Base-by-base conservation (phyloP, 2,797 vertebrate genomes). In the Vultur gryphus region DNA sequence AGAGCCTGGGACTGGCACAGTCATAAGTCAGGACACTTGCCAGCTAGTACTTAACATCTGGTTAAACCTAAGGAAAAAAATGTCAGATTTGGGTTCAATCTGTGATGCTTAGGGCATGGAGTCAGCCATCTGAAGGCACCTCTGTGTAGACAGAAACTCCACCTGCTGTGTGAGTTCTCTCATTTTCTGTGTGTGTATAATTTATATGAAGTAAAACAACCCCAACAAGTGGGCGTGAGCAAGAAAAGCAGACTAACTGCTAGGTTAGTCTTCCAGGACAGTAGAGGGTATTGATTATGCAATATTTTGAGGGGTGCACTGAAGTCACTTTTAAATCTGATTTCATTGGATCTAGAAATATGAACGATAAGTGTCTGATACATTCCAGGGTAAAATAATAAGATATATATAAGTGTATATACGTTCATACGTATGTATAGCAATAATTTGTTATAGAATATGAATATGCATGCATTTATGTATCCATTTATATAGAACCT, bases 61-160 rank as follows among this genome's bases (percentile, higher is more conserved):
- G 25, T n/a, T 52, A 90, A 41, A 81, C 5, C 5, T 9, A 39
- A 31, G 44, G 5, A 23, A 39, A 75, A 67, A 64, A 31, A 20
- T 4, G 23, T 7, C 52, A 25, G 5, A 15, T 62, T 31, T 31
- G 12, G 3, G 20, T 29, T 31, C 29, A 44, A 1, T n/a, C 20
- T 25, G 25, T 31, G 6, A 61, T 58, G 37, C 3, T 46, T 46
- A n/a, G 0, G 0, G 6, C 41, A 49, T 3, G 8, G 44, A 75
- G 29, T 41, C 24, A 28, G 3, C 48, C 8, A 37, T 10, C 41
- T 39, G 24, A 80, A 77, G 14, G 20, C 18, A 48, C 10, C 8
- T 35, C 59, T 39, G 12, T 0, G 0, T 5, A 55, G 24, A 43
- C 4, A 46, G 46, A 46, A 43, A 35, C 28, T 72, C 28, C 39